Base-by-base conservation (phyloP, 2,113 vertebrate genomes). In the Aspidoscelis tigris region DNA sequence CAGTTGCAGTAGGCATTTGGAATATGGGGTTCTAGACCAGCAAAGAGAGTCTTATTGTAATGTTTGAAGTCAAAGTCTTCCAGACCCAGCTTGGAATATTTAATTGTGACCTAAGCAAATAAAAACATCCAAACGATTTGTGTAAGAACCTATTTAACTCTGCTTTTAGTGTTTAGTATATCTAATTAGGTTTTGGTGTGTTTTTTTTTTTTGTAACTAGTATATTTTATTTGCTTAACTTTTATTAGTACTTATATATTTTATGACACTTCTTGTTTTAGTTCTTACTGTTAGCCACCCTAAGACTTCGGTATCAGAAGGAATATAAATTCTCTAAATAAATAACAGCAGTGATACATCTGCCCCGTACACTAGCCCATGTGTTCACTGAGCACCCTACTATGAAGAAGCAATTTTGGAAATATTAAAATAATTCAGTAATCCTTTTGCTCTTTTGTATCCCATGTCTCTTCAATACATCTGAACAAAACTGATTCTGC, bases 21-120 rank as follows among this genome's bases (percentile, higher is more conserved):
- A 87, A 99, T 99, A 88, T 99, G 99, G n/a, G 99, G 98, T 92
- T 99, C 99, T 92, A 99, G 93, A 1, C 99, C 99, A 0, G 98
- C 99, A 88, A 99, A 99, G 87, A 99, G 90, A 0, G 99, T 99
- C 94, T 98, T 98, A 94, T 99, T 99, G 95, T 99, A 99, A 93
- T 99, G 99, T 92, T 99, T 99, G 92, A 99, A 99, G 94, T 99
- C 98, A 93, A 99, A 99, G 88, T 99, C 98, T 86, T 99, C 99
- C 73, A 99, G 93, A 20, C 99, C 99, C 73, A 99, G 95, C 93
- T 99, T 99, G 66, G 99, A 99, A 90, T 99, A 99, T 93, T 99
- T 99, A 92, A 99, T 99, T 4, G 99, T 99, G 88, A 99, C 99
- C 99, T 99, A 90, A 78, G 33, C 58, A 66, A 74, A 22, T 2